Conservation (phyloP, 1,140 invertebrate species). For the Mizuhopecten yessoensis region DNA sequence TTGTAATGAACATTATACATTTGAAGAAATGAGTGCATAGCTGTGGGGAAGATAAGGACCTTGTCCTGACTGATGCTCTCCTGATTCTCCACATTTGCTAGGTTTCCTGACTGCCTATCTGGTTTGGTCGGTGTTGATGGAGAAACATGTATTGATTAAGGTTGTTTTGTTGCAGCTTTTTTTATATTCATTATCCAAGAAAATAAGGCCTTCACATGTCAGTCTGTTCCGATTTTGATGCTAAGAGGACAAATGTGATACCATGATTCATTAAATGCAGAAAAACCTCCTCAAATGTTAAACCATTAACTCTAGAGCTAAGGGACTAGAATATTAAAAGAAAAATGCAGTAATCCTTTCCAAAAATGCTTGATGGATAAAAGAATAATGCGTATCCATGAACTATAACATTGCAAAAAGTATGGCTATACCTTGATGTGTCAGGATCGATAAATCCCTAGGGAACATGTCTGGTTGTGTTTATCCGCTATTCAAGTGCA, state of each 20-base stretch:
- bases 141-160: background rate
- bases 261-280: background rate
- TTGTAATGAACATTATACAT: too few relatives aligned
- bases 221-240: background rate
- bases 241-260: background rate
- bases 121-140: background rate
- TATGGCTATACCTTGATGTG: too few relatives aligned
- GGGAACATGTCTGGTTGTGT: too few relatives aligned
- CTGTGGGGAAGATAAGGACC: background rate
- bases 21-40: background rate
- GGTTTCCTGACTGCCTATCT: constrained; percentile 7
- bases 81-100: background rate
- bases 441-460: too few relatives aligned
- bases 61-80: background rate
- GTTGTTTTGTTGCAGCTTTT: background rate
- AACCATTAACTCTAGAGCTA: background rate
- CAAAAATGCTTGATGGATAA: too few relatives aligned
- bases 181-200: background rate
- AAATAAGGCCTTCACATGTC: background rate
- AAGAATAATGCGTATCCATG: too few relatives aligned
- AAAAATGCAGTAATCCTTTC: too few relatives aligned
- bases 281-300: background rate
- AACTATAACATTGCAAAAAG: too few relatives aligned
- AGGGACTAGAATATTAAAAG: too few relatives aligned
- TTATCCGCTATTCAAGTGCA: too few relatives aligned